phyloP scores from a whole-genome alignment of 2,113 vertebrate species.

The Poecilia latipinna region DNA sequence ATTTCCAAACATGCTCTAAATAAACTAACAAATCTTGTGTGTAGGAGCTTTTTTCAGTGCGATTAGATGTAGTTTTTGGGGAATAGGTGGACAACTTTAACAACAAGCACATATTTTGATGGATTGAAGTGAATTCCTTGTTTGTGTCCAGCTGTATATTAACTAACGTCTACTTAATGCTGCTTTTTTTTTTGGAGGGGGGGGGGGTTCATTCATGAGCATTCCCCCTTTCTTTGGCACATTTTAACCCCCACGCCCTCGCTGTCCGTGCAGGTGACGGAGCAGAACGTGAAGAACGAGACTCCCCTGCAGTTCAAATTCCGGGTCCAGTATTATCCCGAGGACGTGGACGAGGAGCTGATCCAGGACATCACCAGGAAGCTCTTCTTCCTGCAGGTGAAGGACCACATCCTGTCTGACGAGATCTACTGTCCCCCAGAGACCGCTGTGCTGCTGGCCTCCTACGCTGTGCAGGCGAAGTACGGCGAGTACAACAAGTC shows the following conservation, averaged over 20 bases:
- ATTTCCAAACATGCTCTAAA: too few relatives aligned
- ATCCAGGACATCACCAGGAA: constrained; percentile 96
- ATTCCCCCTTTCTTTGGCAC: not conserved
- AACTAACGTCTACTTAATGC: not conserved
- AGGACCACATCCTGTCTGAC: constrained; percentile 89
- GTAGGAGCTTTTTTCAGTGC: too few relatives aligned
- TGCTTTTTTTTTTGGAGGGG: too few relatives aligned
- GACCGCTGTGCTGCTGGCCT: constrained; percentile 93
- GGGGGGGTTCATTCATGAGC: too few relatives aligned
- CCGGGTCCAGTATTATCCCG: constrained; percentile 91
- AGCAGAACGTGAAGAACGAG: constrained; percentile 91
- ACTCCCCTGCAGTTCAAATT: constrained; percentile 92
- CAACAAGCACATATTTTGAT: too few relatives aligned
- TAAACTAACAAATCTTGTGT: too few relatives aligned
- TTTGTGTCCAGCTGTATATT: not conserved
- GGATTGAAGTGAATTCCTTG: not conserved
- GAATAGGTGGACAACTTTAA: too few relatives aligned
- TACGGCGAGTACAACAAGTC: constrained; percentile 87
- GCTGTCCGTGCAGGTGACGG: constrained; percentile 82
- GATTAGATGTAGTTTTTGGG: too few relatives aligned
- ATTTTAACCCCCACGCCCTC: not conserved
- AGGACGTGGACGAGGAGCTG: constrained; percentile 92
- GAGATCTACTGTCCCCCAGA: constrained; percentile 95
- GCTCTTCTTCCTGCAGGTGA: constrained; percentile 97
- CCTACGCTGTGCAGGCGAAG: constrained; percentile 94